phyloP scores from a whole-genome alignment of 2,797 vertebrate species.

The Synanceia verrucosa region DNA sequence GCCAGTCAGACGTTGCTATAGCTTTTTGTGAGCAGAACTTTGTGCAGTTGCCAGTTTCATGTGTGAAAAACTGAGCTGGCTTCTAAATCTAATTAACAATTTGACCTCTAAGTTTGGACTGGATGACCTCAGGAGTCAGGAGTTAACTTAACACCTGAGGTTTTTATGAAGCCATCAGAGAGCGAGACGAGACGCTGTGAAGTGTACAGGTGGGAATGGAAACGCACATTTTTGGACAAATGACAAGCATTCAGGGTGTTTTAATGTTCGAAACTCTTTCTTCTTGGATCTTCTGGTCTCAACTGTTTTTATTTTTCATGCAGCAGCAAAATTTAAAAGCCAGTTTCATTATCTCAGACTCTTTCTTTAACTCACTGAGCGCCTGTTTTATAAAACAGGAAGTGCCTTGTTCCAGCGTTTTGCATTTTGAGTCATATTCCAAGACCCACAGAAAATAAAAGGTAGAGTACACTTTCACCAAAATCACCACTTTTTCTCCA shows the following conservation, averaged over 20 bases:
- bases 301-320: background rate
- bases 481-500: no score
- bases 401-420: no score
- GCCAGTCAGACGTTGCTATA: background rate
- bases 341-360: no score
- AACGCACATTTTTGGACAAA: background rate
- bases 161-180: background rate
- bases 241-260: background rate
- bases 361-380: no score
- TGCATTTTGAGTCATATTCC: no score
- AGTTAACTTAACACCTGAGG: background rate
- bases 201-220: background rate
- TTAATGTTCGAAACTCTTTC: no score
- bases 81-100: background rate
- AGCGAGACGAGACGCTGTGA: background rate
- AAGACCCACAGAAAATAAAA: no score
- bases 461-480: no score
- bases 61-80: background rate
- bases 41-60: background rate
- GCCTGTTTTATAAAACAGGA: no score
- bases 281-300: no score
- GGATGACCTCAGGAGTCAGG: background rate
- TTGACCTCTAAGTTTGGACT: background rate
- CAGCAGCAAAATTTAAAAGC: background rate
- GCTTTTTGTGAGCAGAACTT: background rate